phyloP scores from a whole-genome alignment of 2,797 vertebrate species.

The Lepus oiostolus region DNA sequence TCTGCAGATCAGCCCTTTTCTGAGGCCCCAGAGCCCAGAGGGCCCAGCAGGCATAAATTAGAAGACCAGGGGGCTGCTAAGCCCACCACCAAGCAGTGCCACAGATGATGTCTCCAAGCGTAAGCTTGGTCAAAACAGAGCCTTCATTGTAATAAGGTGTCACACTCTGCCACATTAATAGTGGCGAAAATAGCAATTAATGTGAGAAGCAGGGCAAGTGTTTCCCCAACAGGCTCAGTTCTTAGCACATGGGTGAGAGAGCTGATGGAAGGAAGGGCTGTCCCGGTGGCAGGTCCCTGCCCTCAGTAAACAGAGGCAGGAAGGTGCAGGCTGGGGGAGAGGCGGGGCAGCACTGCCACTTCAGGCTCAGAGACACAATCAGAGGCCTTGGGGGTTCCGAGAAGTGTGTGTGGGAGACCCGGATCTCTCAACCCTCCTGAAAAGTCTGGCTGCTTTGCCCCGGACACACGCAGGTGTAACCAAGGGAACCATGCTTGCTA shows the following conservation, averaged over 20 bases:
- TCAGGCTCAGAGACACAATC: neutral
- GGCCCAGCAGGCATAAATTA: neutral
- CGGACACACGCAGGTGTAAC: neutral
- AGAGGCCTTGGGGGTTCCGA: neutral
- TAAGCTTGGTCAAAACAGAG: conserved; percentile 75
- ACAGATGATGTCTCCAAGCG: conserved; percentile 64
- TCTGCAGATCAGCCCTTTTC: neutral
- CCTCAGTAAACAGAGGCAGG: neutral
- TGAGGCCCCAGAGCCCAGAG: neutral
- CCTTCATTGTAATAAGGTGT: conserved; percentile 75
- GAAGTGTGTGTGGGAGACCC: accelerated
- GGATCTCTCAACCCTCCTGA: neutral
- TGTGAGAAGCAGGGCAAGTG: conserved; percentile 79
- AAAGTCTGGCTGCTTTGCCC: neutral
- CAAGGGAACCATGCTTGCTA: neutral
- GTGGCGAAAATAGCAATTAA: conserved; percentile 78
- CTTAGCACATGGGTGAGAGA: neutral
- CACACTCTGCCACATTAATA: conserved; percentile 65
- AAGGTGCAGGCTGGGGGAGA: accelerated
- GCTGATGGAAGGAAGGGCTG: neutral
- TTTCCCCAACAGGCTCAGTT: conserved; percentile 70
- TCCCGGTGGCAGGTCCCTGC: neutral
- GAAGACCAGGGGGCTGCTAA: conserved; percentile 2
- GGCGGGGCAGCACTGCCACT: too few relatives aligned
- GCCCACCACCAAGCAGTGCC: conserved; percentile 52